phyloP scores from a whole-genome alignment of 2,888 invertebrate genomes.

The Encarsia formosa region DNA sequence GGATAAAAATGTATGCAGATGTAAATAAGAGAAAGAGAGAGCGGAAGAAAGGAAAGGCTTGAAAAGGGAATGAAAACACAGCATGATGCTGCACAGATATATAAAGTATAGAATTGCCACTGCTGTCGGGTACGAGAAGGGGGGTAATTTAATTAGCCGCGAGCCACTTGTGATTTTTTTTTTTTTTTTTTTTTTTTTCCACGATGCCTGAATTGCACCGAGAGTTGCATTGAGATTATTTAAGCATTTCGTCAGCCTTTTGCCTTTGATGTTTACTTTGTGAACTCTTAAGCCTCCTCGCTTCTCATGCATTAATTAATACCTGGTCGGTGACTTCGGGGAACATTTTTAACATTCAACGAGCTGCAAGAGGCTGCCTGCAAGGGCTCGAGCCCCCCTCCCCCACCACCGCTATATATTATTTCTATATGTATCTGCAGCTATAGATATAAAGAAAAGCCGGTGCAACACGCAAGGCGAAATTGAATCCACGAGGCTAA shows the following conservation, averaged over 20 bases:
- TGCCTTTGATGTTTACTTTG: constrained; percentile 38
- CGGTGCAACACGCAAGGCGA: too few species aligned
- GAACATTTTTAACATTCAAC: constrained; percentile 24
- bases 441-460: too few species aligned
- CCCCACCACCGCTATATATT: too few species aligned
- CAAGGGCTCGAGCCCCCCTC: background rate
- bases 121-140: background rate
- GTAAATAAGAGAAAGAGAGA: background rate
- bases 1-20: too few species aligned
- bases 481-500: background rate
- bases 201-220: constrained; percentile 29
- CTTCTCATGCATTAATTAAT: constrained; percentile 35
- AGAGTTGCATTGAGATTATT: constrained; percentile 35
- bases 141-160: constrained; percentile 23
- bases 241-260: constrained; percentile 36
- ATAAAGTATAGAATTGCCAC: background rate
- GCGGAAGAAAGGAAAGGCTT: background rate
- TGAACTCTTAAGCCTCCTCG: constrained; percentile 31
- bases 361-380: constrained; percentile 14
- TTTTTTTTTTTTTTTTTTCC: constrained; percentile 18
- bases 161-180: constrained; percentile 25
- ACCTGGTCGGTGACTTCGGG: constrained; percentile 22
- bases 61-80: too few species aligned
- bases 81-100: background rate
- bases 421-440: background rate